phyloP scores from a whole-genome alignment of 2,888 invertebrate genomes.

The Eupelmus urozonus region DNA sequence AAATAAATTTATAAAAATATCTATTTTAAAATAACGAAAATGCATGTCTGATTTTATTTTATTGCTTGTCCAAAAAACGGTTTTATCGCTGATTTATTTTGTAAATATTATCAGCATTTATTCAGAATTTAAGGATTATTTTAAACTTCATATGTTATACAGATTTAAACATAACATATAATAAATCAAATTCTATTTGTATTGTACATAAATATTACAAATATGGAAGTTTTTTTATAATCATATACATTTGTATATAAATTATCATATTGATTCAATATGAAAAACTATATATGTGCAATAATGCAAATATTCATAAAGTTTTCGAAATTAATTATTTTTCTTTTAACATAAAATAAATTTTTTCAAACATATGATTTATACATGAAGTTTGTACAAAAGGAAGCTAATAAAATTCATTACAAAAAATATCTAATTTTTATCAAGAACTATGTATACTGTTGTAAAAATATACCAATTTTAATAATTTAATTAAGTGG shows the following conservation, averaged over 20 bases:
- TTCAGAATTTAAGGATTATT: too few species aligned
- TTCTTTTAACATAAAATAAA: constrained; percentile 43
- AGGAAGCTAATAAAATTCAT: constrained; percentile 50
- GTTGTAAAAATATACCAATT: constrained; percentile 56
- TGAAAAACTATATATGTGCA: constrained; percentile 40
- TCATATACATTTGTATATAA: constrained; percentile 56
- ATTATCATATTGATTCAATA: constrained; percentile 56
- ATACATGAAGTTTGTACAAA: constrained; percentile 55
- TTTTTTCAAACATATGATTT: constrained; percentile 41
- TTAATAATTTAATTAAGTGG: constrained; percentile 50
- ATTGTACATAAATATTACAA: constrained; percentile 48
- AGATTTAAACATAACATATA: constrained; percentile 7
- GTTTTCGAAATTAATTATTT: constrained; percentile 44
- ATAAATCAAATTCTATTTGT: constrained; percentile 11
- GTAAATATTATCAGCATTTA: constrained; percentile 18
- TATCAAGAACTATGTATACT: constrained; percentile 51
- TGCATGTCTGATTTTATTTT: constrained; percentile 2
- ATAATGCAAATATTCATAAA: constrained; percentile 28
- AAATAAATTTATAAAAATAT: not conserved
- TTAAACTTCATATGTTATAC: not conserved
- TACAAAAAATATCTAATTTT: constrained; percentile 52
- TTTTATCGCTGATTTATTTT: constrained; percentile 14
- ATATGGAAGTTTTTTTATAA: constrained; percentile 36
- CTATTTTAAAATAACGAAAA: constrained; percentile 18
- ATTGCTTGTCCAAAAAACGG: not conserved